Percentiles rank a stretch among this genome's conserved stretches.
These are phyloP conservation scores for Aplochiton taeniatus DNA, from an alignment of 2,797 vertebrate species.

Conservation along the genomic window DNA sequence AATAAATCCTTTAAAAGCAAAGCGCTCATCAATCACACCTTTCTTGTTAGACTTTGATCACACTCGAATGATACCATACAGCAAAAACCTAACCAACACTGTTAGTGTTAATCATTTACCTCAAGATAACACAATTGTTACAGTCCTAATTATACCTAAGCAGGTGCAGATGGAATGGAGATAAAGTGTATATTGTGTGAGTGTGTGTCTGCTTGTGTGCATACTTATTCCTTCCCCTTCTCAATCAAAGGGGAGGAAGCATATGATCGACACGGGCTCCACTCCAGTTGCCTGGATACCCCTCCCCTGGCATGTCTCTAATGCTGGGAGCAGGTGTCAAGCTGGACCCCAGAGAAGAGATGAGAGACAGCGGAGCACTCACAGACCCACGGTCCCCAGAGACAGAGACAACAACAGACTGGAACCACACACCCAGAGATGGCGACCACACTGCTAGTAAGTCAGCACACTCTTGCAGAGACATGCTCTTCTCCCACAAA, in stretches of 20 bases:
- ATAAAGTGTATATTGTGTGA: neutral
- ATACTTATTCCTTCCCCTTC: neutral
- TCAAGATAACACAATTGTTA: constrained; percentile 3
- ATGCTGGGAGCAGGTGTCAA: constrained; percentile 60
- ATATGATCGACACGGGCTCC: constrained; percentile 16
- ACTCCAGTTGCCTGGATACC: constrained; percentile 68
- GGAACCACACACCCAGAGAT: constrained; percentile 57
- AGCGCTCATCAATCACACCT: neutral
- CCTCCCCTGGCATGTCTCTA: constrained; percentile 48
- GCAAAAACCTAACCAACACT: constrained; percentile 1
- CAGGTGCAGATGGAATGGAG: neutral
- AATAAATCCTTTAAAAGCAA: too few species aligned
- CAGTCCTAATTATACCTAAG: neutral
- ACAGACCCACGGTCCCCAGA: constrained; percentile 56
- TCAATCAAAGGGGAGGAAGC: constrained; percentile 7
- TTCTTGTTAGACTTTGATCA: constrained; percentile 59
- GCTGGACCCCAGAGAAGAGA: constrained; percentile 54
- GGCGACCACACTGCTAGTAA: constrained; percentile 6
- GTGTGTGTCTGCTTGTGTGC: neutral
- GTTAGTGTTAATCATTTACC: constrained; percentile 62
- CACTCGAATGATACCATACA: constrained; percentile 21
- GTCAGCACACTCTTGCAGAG: constrained; percentile 13
- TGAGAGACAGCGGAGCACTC: constrained; percentile 57
- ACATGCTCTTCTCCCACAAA: constrained; percentile 51
- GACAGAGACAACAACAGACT: constrained; percentile 61